Conservation (phyloP, 2,113 vertebrate species). For the Sarotherodon lohbergeri region DNA sequence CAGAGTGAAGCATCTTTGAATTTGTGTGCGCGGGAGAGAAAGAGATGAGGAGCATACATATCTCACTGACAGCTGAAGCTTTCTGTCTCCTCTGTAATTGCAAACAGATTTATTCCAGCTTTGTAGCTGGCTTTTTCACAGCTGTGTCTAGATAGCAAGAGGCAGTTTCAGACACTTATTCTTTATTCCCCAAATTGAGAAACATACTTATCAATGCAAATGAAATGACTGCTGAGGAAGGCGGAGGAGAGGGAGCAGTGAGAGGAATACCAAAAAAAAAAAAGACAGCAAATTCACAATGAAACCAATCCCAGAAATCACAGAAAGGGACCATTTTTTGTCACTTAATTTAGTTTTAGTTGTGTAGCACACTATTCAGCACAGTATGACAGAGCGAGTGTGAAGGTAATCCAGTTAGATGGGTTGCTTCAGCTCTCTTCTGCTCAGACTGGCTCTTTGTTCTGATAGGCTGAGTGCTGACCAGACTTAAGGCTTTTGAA, state of each 20-base stretch:
- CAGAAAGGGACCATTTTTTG: neutral
- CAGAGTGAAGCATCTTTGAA: slow-evolving; percentile 29
- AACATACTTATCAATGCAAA: slow-evolving; percentile 63
- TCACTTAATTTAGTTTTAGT: slow-evolving; percentile 43
- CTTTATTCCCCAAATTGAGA: slow-evolving; percentile 59
- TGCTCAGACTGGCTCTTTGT: slow-evolving; percentile 20
- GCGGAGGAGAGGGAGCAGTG: neutral
- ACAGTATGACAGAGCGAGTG: slow-evolving; percentile 5
- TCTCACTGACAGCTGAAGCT: slow-evolving; percentile 46
- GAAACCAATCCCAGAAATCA: neutral
- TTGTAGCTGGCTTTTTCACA: slow-evolving; percentile 42
- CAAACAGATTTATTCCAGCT: slow-evolving; percentile 52
- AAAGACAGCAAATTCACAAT: neutral
- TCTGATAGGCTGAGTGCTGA: slow-evolving; percentile 63
- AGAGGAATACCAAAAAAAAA: neutral
- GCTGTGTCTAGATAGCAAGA: slow-evolving; percentile 51
- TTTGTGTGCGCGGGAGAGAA: neutral
- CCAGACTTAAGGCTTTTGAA: slow-evolving; percentile 69
- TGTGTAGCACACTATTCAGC: slow-evolving; percentile 1
- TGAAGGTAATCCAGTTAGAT: slow-evolving; percentile 56
- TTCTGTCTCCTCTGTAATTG: slow-evolving; percentile 43
- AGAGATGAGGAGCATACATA: neutral
- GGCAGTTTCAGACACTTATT: slow-evolving; percentile 56
- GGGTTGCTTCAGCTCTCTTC: slow-evolving; percentile 8
- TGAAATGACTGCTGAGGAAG: slow-evolving; percentile 32